phyloP scores from a whole-genome alignment of 2,888 invertebrate species.

The Microctonus aethiopoides region DNA sequence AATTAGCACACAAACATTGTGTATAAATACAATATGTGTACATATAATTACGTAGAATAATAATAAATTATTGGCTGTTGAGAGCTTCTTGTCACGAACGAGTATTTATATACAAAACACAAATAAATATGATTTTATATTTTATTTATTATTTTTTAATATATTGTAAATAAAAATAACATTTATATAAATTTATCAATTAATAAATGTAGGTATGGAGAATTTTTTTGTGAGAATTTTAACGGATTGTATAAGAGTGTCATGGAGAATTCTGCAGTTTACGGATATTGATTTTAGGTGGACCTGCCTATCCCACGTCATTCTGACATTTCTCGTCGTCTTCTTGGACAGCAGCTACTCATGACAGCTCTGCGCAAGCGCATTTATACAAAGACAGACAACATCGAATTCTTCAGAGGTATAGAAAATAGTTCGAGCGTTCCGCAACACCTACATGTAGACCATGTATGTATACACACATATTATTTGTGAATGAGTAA shows the following conservation, averaged over 20 bases:
- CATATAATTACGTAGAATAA: constrained; percentile 56
- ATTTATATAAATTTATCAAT: too few relatives aligned
- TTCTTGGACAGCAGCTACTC: constrained; percentile 61
- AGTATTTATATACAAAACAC: too few relatives aligned
- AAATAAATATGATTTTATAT: too few relatives aligned
- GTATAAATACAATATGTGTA: constrained; percentile 39
- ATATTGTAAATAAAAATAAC: too few relatives aligned
- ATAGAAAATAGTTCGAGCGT: not conserved
- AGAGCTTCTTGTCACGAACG: not conserved
- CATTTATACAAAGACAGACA: constrained; percentile 34
- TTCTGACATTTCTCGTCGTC: constrained; percentile 62
- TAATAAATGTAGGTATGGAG: too few relatives aligned
- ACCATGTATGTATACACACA: not conserved
- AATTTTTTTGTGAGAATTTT: constrained; percentile 22
- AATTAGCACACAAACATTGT: constrained; percentile 58
- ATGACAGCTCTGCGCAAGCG: constrained; percentile 59
- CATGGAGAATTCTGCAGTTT: constrained; percentile 48
- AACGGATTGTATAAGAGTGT: not conserved
- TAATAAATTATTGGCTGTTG: constrained; percentile 40
- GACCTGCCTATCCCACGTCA: constrained; percentile 62
- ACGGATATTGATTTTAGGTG: constrained; percentile 66
- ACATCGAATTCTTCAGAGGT: constrained; percentile 26
- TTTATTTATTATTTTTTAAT: too few relatives aligned
- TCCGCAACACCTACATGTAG: not conserved
- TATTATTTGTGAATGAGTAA: too few relatives aligned